These are phyloP conservation scores for Doryteuthis pealeii DNA, from an alignment of 1,140 invertebrate genomes.

Conservation along the genomic window DNA sequence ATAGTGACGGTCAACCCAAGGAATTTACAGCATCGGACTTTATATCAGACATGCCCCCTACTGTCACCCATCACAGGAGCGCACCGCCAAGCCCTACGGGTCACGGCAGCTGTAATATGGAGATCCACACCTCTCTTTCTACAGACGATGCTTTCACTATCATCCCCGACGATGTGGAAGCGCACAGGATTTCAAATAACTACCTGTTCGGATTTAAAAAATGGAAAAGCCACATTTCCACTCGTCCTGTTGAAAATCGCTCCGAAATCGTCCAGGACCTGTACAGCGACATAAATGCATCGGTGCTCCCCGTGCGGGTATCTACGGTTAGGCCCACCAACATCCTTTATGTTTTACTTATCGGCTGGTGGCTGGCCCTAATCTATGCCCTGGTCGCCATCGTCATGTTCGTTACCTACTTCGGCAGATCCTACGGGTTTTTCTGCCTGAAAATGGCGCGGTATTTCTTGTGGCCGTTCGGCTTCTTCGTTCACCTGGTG, in stretches of 20 bases:
- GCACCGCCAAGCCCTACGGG: neutral
- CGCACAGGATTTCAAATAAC: conserved; percentile 34
- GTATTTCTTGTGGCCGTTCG: conserved; percentile 57
- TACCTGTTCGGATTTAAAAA: conserved; percentile 54
- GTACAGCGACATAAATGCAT: conserved; percentile 43
- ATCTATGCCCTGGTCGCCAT: conserved; percentile 45
- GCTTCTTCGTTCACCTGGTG: conserved; percentile 53
- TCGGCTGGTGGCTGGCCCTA: conserved; percentile 54
- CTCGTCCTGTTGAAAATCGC: conserved; percentile 41
- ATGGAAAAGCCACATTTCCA: conserved; percentile 56
- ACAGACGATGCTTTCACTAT: conserved; percentile 5
- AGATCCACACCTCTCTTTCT: neutral
- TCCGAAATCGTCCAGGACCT: conserved; percentile 53
- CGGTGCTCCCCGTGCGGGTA: conserved; percentile 35
- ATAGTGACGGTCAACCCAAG: neutral
- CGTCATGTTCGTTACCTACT: conserved; percentile 44
- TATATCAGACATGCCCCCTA: neutral
- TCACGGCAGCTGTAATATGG: neutral
- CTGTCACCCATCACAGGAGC: neutral
- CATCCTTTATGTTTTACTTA: conserved; percentile 44
- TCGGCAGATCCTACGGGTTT: conserved; percentile 42
- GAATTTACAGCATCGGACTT: neutral
- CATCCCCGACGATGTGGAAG: conserved; percentile 27
- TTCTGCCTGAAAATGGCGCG: conserved; percentile 48
- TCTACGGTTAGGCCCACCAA: conserved; percentile 37